Percentiles rank a stretch among this genome's conserved stretches.
phyloP scores from a whole-genome alignment of 2,797 vertebrate genomes.

The Fundulus diaphanus region DNA sequence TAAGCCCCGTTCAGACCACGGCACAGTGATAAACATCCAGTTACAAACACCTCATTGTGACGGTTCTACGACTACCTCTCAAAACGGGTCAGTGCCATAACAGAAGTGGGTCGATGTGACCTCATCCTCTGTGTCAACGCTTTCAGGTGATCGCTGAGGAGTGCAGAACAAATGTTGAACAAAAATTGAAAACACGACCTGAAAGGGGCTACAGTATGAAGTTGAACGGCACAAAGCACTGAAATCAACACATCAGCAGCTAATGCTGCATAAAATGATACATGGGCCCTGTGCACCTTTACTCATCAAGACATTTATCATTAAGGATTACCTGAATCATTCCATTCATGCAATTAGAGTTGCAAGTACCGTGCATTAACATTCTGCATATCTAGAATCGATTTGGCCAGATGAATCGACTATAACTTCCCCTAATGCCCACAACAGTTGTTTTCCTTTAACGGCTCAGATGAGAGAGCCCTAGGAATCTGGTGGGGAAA shows the following conservation, averaged over 20 bases:
- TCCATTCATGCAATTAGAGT: no score
- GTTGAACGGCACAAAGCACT: background rate
- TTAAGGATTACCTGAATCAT: no score
- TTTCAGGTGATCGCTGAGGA: background rate
- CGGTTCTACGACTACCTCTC: background rate
- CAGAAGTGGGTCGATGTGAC: background rate
- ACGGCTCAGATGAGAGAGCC: no score
- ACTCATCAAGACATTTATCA: no score
- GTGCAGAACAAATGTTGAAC: background rate
- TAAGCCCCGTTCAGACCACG: background rate
- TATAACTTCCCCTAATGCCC: no score
- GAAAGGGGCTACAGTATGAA: background rate
- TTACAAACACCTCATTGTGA: background rate
- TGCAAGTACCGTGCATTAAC: no score
- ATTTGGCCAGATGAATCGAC: no score
- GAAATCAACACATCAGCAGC: background rate
- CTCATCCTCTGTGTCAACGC: background rate
- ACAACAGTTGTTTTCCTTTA: no score
- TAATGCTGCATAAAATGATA: no score
- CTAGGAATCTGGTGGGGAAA: no score
- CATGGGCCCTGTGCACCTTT: no score
- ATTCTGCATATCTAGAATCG: no score
- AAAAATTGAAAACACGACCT: background rate
- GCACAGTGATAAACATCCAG: background rate
- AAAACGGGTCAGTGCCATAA: background rate